These are phyloP conservation scores for Mixornis gularis DNA, from an alignment of 2,113 vertebrate species.

Conservation along the genomic window DNA sequence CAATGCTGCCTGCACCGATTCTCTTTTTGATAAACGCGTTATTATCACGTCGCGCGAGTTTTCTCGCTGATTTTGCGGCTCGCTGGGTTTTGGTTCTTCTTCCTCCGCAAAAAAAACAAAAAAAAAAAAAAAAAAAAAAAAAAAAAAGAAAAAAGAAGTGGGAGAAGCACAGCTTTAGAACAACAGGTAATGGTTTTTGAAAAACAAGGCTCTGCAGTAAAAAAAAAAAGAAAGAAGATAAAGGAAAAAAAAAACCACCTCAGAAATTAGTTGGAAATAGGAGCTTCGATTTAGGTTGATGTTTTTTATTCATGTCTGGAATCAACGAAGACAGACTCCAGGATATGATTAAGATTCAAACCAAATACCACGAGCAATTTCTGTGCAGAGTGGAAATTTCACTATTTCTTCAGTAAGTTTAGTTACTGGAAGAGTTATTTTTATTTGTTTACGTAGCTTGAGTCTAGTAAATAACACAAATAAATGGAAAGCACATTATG, in stretches of 20 bases:
- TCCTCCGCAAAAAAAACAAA: accelerated
- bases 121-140: too few species aligned
- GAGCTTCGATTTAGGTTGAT: not conserved
- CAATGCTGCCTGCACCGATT: too few species aligned
- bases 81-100: not conserved
- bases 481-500: not conserved
- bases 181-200: not conserved
- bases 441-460: not conserved
- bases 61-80: not conserved
- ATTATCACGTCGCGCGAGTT: accelerated
- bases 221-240: accelerated
- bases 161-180: not conserved
- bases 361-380: not conserved
- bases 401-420: not conserved
- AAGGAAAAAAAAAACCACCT: not conserved
- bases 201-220: not conserved
- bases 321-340: accelerated
- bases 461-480: not conserved
- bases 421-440: not conserved
- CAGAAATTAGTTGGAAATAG: not conserved
- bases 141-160: not conserved
- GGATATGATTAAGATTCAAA: not conserved
- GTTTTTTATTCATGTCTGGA: not conserved
- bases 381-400: not conserved
- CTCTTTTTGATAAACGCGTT: not conserved